Base-by-base conservation (phyloP, 2,888 invertebrate genomes). In the Cryptus viduatorius region DNA sequence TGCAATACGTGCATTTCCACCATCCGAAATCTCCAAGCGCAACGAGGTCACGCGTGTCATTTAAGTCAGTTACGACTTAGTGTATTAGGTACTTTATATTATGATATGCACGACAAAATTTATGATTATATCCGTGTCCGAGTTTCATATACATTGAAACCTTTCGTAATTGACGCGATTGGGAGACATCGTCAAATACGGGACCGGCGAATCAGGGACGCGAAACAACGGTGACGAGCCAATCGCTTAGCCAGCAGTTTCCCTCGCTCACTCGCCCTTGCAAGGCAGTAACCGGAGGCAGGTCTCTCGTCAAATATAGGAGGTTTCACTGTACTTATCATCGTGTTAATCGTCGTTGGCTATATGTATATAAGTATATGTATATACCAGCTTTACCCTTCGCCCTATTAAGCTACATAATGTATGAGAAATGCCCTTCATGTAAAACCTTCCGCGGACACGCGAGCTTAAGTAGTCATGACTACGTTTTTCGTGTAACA, bases 11-110 rank as follows among this genome's bases (percentile, higher is more conserved):
- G 31, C 37, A 19, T 53, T 71, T 71, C 50, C 42, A 37, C 31
- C 37, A 5, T 16, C 12, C 10, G 16, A 53, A 37, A 50, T 10
- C 31, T 10, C 69, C 37, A 69, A 71, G 19, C 42, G 53, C 53
- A 53, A 42, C 61, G 61, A n/a, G n/a, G 61, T 5, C 61, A 61
- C 37, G 61, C 37, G 61, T 61, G 37, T 61, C 37, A 61, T 61
- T 61, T 31, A 61, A 61, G 24, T 61, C 56, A 24, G 7, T 56
- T 56, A 69, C n/a, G 31, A 50, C 14, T 50, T 16, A 10, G 3
- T 37, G 31, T 50, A n/a, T 31, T n/a, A 44, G 46, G 24, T 56
- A 24, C 56, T 56, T 56, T 24, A 56, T 19, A 24, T 56, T 24
- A 24, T 56, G 37, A 37, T 37, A 37, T 37, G 37, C 37, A 37